Conservation (phyloP, 2,888 invertebrate genomes). For the Automeris io region DNA sequence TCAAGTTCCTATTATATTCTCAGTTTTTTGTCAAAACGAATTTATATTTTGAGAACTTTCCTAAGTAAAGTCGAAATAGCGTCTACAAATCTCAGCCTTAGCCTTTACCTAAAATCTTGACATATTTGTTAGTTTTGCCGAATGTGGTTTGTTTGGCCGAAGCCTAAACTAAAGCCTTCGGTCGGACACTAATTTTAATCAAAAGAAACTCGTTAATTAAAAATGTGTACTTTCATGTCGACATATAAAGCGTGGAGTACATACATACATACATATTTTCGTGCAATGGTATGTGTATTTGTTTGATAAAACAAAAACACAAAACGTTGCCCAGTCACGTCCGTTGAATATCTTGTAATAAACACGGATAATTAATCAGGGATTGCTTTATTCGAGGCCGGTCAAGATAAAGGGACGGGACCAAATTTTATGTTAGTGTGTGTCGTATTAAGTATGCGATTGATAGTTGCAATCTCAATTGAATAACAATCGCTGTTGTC, state of each 20-base stretch:
- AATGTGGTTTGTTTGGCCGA: no score
- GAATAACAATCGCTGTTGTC: conserved; percentile 2
- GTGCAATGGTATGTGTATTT: neutral
- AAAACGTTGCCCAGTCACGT: conserved; percentile 4
- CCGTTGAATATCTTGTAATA: conserved; percentile 13
- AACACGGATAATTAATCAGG: conserved; percentile 16
- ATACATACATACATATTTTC: neutral
- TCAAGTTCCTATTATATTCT: no score
- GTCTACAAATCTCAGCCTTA: no score
- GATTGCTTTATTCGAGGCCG: conserved; percentile 10
- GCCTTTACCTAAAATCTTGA: no score
- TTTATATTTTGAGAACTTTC: no score
- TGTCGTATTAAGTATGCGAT: conserved; percentile 1
- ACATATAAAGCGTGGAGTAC: conserved; percentile 7
- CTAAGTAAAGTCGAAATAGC: no score
- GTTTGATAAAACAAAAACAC: conserved; percentile 7
- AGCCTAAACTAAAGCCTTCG: no score
- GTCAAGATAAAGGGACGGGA: conserved; percentile 3
- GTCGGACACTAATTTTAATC: no score
- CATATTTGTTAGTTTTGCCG: no score
- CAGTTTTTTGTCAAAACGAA: no score
- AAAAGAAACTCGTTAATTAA: conserved; percentile 19
- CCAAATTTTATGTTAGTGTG: neutral
- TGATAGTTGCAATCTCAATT: neutral
- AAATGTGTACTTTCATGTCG: conserved; percentile 17